Evolutionary conservation across 1,140 invertebrate species (phyloP).

Genomic region (Drosophila paulistorum): DNA sequence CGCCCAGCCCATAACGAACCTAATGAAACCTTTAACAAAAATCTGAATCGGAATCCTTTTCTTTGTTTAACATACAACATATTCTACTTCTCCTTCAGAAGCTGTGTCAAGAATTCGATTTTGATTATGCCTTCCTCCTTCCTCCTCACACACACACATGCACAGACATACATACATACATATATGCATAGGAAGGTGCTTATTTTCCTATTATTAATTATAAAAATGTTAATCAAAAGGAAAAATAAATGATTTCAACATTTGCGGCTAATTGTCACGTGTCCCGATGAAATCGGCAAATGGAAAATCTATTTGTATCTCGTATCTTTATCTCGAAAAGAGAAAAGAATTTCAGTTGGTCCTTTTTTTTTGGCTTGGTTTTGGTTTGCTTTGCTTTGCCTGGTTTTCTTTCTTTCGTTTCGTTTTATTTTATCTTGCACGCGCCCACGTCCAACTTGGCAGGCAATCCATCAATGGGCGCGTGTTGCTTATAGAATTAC

Average conservation of each 20-base stretch:
- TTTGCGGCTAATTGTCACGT: conserved; percentile 74
- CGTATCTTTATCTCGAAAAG: background rate
- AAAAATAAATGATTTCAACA: conserved; percentile 63
- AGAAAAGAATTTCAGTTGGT: background rate
- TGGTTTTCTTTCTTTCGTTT: background rate
- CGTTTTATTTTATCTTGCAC: conserved; percentile 44
- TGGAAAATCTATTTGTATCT: conserved; percentile 46
- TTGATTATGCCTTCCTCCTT: conserved; percentile 3
- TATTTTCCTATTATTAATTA: conserved; percentile 62
- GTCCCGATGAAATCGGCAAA: conserved; percentile 22
- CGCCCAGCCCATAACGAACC: conserved; percentile 34
- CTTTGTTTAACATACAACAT: background rate
- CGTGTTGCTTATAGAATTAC: conserved; percentile 83
- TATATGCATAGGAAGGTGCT: background rate
- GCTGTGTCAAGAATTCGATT: conserved; percentile 7
- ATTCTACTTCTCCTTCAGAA: too few relatives aligned
- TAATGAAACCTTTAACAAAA: background rate
- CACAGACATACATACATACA: background rate
- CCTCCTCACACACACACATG: too few relatives aligned
- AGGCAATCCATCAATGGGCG: conserved; percentile 77
- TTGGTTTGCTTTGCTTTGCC: conserved; percentile 15
- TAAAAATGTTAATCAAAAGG: conserved; percentile 59
- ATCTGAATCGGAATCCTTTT: conserved; percentile 15
- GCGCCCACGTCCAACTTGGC: conserved; percentile 49
- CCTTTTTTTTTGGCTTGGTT: background rate